phyloP scores from a whole-genome alignment of 2,888 invertebrate species.

The Pseudococcus longispinus region DNA sequence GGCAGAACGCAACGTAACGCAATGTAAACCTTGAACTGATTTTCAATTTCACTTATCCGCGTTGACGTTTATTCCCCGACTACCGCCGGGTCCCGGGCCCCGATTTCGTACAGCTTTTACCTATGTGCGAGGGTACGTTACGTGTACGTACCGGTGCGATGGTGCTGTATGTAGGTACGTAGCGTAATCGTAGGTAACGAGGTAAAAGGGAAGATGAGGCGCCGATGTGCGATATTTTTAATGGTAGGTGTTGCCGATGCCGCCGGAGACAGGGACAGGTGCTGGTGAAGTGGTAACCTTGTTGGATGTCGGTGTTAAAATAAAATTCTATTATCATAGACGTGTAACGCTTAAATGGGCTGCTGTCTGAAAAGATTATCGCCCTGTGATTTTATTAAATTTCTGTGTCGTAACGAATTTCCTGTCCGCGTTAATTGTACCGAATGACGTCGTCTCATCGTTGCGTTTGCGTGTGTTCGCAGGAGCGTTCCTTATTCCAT shows the following conservation, averaged over 20 bases:
- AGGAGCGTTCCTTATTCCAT: slow-evolving; percentile 80
- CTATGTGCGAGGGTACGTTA: no score
- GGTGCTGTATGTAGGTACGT: no score
- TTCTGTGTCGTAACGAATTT: background rate
- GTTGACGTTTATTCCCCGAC: background rate
- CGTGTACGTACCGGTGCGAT: no score
- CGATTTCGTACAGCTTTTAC: background rate
- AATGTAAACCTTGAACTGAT: background rate
- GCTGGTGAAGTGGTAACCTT: slow-evolving; percentile 1
- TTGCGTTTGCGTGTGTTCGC: slow-evolving; percentile 61
- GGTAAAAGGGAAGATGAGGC: background rate
- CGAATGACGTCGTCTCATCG: background rate
- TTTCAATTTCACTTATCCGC: background rate
- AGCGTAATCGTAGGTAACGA: background rate
- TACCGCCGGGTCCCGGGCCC: background rate
- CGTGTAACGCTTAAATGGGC: background rate
- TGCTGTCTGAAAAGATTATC: slow-evolving; percentile 32
- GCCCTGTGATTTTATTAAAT: slow-evolving; percentile 5
- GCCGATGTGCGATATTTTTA: background rate
- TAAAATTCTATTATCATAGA: background rate
- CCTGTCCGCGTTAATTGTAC: background rate
- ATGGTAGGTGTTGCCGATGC: background rate
- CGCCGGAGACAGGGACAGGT: background rate
- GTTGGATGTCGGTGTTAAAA: background rate
- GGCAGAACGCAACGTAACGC: background rate